Evolutionary conservation across 2,113 vertebrate genomes (phyloP).

Genomic region (Calypte anna): DNA sequence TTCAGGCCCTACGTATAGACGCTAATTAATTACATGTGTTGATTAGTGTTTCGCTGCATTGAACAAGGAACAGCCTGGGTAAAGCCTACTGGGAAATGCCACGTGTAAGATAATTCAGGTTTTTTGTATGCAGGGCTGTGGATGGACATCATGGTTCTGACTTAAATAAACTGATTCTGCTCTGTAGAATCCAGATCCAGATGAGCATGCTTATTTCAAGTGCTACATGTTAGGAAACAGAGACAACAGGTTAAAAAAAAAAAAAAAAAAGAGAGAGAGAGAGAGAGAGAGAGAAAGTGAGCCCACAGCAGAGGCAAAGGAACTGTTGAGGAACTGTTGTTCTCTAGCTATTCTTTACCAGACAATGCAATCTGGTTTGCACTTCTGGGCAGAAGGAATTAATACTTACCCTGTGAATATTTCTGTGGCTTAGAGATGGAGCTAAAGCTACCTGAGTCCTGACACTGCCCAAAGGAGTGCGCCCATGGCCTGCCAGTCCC

Average conservation of each 20-base stretch:
- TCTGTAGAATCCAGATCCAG: fast-evolving
- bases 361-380: not conserved
- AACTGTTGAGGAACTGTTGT: not conserved
- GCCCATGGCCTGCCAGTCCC: not conserved
- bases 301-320: not conserved
- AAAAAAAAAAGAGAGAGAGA: no score
- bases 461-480: not conserved
- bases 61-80: not conserved
- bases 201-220: not conserved
- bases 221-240: not conserved
- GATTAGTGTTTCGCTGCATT: conserved; percentile 57
- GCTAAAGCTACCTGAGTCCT: not conserved
- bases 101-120: conserved; percentile 21
- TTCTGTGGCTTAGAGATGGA: not conserved
- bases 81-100: not conserved
- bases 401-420: not conserved
- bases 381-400: not conserved
- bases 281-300: not conserved
- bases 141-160: not conserved
- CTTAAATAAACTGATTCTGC: not conserved
- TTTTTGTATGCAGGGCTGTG: not conserved
- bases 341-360: not conserved
- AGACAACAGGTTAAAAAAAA: not conserved
- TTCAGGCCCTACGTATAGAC: not conserved
- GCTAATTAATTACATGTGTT: conserved; percentile 62